phyloP scores from a whole-genome alignment of 2,113 vertebrate genomes.

The Salminus brasiliensis region DNA sequence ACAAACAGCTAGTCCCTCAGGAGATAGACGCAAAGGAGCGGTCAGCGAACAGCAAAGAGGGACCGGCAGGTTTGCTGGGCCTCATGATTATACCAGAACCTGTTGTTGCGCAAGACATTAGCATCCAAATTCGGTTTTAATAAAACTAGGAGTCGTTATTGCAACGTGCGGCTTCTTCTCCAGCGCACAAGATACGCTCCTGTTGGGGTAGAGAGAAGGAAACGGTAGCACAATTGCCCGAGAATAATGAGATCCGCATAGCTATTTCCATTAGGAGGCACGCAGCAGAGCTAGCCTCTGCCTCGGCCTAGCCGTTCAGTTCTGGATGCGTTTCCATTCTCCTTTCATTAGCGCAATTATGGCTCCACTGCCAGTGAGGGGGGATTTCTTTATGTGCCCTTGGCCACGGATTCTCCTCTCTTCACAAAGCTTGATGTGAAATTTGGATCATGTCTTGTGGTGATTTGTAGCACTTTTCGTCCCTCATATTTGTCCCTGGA shows the following conservation, averaged over 20 bases:
- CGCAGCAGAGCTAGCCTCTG: slow-evolving; percentile 1
- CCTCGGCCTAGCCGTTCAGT: not conserved
- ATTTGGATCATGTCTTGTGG: not conserved
- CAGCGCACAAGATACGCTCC: slow-evolving; percentile 34
- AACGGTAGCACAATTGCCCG: not conserved
- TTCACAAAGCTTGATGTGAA: not conserved
- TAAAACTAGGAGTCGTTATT: slow-evolving; percentile 39
- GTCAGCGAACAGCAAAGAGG: slow-evolving; percentile 1
- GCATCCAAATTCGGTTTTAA: slow-evolving; percentile 45
- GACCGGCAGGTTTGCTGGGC: not conserved
- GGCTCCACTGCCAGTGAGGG: not conserved
- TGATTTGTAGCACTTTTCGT: slow-evolving; percentile 26
- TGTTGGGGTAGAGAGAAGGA: slow-evolving; percentile 18
- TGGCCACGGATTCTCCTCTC: not conserved
- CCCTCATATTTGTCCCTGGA: slow-evolving; percentile 42
- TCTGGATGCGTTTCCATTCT: slow-evolving; percentile 19
- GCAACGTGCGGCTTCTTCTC: slow-evolving; percentile 16
- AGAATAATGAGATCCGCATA: slow-evolving; percentile 45
- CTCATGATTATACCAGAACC: not conserved
- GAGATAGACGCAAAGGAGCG: not conserved
- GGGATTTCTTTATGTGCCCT: slow-evolving; percentile 15
- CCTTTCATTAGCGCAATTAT: slow-evolving; percentile 43
- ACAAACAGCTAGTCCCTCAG: slow-evolving; percentile 32
- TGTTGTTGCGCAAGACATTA: slow-evolving; percentile 19
- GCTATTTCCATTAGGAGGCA: slow-evolving; percentile 28